Evolutionary conservation across 2,888 invertebrate species (phyloP), one percentile per base, ranked within the genome.

Genomic region (Agrochola lota): DNA sequence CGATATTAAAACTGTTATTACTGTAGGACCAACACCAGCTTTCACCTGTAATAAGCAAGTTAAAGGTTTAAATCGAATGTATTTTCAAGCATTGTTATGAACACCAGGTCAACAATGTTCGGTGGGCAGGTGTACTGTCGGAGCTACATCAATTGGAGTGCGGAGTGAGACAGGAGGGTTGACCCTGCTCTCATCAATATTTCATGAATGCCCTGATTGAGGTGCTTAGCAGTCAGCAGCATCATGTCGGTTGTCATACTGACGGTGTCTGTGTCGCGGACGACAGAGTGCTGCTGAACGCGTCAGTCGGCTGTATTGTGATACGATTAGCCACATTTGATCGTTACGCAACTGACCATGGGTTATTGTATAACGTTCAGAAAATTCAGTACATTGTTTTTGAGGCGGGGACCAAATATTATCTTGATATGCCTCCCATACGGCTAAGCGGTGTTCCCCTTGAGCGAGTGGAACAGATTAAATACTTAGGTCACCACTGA

Each of bases 11-110:
- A 93, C 90, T 11, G 91, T 91, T 0, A 86, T 76, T 6, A 95
- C 5, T 12, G 95, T 92, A 6, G 95, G 94, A 1, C 91, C 92
- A 7, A 88, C 12, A 1, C 95, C 95, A 4, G 94, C 94, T 79
- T 91, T 91, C 0, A 95, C 91, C 95, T 95, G 91, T n/a, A 91
- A 94, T 78, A 63, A 59, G 2, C 6, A 35, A 63, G 30, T 63
- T 26, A 43, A 6, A 17, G 12, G 1, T 17, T 43, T 11, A 40
- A 40, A 30, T 40, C 0, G 30, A 52, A 49, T 26, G 8, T 49
- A 49, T 49, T 30, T 60, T 60, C 17, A 60, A 60, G 9, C 17
- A 60, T 20, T 60, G 30, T 0, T 9, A 17, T 60, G 26, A 9
- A 17, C 23, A 23, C 7, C 23, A 63, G 35, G 23, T 63, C 12